Base-by-base conservation (phyloP, 2,113 vertebrate species). In the Ochotona curzoniae region DNA sequence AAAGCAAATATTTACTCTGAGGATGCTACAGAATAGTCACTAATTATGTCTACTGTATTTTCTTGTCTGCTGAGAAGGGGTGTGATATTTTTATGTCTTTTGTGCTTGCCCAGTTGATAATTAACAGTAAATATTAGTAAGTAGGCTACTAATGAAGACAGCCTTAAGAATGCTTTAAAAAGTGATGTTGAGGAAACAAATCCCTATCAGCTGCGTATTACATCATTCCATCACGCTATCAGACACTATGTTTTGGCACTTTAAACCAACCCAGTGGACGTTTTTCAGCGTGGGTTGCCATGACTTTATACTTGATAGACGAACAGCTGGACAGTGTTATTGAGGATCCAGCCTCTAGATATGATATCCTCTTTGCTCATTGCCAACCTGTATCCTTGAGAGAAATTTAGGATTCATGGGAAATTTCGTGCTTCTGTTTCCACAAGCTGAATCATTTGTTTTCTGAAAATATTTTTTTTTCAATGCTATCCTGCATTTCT, bases 1-100 rank as follows among this genome's bases (percentile, higher is more conserved):
- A 63, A 95, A 97, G 73, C 75, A 97, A 98, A 95, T 91, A 97
- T 97, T 97, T 98, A 94, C 51, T 95, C 32, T 21, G 81, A 91
- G 76, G 83, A 74, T 81, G 25, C 32, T 10, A 47, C 91, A 76
- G 47, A 88, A 86, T 97, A 80, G 44, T 97, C 96, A 38, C 92
- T 96, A 92, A 93, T 89, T 66, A 69, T 97, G 97, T 91, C 95
- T 96, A 94, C 79, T 93, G 0, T 86, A 35, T 86, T 87, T 93
- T 38, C 47, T 95, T 86, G 38, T 60, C 35, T 2, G 17, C 17
- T 80, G 66, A 87, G 32, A 81, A 47, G 32, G 21, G 15, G 9
- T 80, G 21, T n/a, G 38, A 7, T 57, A n/a, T 38, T 69, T 96
- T 73, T 51, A 25, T 8, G 76, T 78, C 63, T 84, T 89, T 79